Evolutionary conservation across 1,140 invertebrate species (phyloP).

Genomic region (Sycobia sp.): DNA sequence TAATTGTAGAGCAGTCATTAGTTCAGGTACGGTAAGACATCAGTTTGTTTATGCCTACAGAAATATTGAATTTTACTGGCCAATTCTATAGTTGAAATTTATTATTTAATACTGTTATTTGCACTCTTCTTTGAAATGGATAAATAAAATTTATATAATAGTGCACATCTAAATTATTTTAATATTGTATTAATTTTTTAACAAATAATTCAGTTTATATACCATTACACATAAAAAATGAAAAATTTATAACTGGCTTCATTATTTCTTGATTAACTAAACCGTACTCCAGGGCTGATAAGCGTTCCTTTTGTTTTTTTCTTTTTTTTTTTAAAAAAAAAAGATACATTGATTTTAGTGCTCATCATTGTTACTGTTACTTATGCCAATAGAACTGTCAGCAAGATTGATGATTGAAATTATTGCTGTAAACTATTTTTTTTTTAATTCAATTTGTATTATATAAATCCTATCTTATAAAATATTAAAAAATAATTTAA

Average conservation of each 20-base stretch:
- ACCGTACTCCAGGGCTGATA: conserved; percentile 1
- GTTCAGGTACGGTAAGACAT: too few relatives aligned
- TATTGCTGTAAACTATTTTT: conserved; percentile 11
- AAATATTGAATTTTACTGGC: too few relatives aligned
- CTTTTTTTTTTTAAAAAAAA: too few relatives aligned
- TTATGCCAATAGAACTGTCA: conserved; percentile 32
- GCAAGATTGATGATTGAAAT: conserved; percentile 7
- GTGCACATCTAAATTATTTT: too few relatives aligned
- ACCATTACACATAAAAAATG: too few relatives aligned
- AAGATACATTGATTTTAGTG: conserved; percentile 17
- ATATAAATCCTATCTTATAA: too few relatives aligned
- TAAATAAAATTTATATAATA: not conserved
- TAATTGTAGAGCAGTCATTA: too few relatives aligned
- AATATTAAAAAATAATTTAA: too few relatives aligned
- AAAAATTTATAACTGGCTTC: conserved; percentile 14
- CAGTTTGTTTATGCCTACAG: too few relatives aligned
- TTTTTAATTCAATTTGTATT: not conserved
- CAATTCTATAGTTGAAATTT: too few relatives aligned
- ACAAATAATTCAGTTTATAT: too few relatives aligned
- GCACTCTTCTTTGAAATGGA: conserved; percentile 7
- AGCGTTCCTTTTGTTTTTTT: not conserved
- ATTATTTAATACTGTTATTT: not conserved
- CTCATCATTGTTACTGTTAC: conserved; percentile 23
- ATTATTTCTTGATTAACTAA: conserved; percentile 5
- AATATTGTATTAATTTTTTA: conserved; percentile 13